Evolutionary conservation across 1,140 invertebrate genomes (phyloP), one percentile per base, ranked within the genome.

Genomic region (Zaprionus gabonicus): DNA sequence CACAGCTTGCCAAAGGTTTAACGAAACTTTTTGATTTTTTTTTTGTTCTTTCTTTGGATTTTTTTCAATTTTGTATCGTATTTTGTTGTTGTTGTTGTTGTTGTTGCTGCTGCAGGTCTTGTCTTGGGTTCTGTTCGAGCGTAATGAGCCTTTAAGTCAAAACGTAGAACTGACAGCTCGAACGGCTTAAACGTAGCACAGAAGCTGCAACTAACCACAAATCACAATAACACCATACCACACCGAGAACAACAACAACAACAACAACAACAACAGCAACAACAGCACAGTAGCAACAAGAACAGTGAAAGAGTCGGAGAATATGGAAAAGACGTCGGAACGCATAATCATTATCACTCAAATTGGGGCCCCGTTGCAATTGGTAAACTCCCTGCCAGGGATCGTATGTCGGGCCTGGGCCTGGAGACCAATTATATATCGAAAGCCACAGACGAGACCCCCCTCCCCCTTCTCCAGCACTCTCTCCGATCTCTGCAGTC

Each of bases 141-240:
- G 73, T 86, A 86, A 86, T 86, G 83, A 86, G 83, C 83, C 83
- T 86, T 87, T 82, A 86, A 86, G 83, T 87, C 83, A 86, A 86
- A 86, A 86, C 79, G 83, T 80, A 86, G 80, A 87, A 73, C 83
- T 86, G 83, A 85, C 82, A 86, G 82, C 83, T 86, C 58, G 74
- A 86, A 82, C 80, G 82, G 80, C 83, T 80, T 86, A 80, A 87
- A 86, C 83, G 83, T 86, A 86, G 83, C 83, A 86, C 83, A 86
- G 83, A 82, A 86, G 83, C 83, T 86, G 83, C 83, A 82, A 80
- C 83, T 86, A 87, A 86, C 83, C 83, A 87, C 83, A 86, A 86
- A 86, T 87, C 83, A 86, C 73, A 82, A 79, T 80, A 87, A 80
- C 83, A 80, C 80, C 75, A 73, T 62, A 25, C 68, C 74, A 76